Evolutionary conservation across 1,140 invertebrate genomes (phyloP).

Genomic region (Cryptotermes secundus): DNA sequence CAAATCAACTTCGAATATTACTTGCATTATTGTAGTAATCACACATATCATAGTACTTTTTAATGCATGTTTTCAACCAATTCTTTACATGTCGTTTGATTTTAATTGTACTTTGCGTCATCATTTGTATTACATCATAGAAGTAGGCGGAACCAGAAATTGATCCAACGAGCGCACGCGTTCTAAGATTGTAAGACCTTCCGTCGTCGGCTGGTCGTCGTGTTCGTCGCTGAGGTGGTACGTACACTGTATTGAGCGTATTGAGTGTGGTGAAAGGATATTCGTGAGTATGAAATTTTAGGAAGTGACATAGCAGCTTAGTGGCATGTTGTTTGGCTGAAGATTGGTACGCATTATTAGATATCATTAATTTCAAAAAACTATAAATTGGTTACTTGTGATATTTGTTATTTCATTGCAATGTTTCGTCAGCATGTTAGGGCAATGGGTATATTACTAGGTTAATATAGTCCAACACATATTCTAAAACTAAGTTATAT

Average conservation of each 20-base stretch:
- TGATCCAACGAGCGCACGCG: not conserved
- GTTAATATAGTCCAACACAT: too few relatives aligned
- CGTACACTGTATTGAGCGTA: too few relatives aligned
- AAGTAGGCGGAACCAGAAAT: not conserved
- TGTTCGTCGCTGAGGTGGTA: not conserved
- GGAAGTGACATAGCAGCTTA: not conserved
- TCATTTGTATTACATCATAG: not conserved
- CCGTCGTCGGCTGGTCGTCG: too few relatives aligned
- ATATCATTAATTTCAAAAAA: too few relatives aligned
- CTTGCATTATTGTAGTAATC: not conserved
- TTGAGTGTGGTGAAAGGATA: not conserved
- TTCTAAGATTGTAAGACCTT: too few relatives aligned
- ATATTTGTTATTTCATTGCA: too few relatives aligned
- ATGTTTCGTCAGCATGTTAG: too few relatives aligned
- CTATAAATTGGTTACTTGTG: too few relatives aligned
- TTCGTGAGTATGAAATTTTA: not conserved
- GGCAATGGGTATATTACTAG: too few relatives aligned
- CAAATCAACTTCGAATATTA: not conserved
- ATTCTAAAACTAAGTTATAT: too few relatives aligned
- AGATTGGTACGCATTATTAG: too few relatives aligned
- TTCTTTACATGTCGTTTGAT: not conserved
- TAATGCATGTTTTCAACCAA: not conserved
- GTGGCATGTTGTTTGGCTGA: too few relatives aligned
- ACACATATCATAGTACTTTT: not conserved
- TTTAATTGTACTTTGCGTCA: not conserved